Evolutionary conservation across 30 jellyfish, hydroid and myxozoan species (phyloP).

Genomic region (Catostylus mosaicus): DNA sequence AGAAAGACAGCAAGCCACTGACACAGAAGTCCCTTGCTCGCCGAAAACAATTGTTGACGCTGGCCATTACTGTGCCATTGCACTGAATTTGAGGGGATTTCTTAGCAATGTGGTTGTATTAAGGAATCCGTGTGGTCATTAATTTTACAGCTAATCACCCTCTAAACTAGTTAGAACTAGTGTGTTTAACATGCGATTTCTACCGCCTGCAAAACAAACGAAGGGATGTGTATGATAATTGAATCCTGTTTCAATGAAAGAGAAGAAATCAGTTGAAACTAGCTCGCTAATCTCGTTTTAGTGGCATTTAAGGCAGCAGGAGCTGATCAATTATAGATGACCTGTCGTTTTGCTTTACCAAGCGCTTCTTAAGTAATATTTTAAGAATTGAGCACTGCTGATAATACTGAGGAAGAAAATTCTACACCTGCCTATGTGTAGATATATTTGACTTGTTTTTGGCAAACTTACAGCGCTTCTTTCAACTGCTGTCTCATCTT

Average conservation of each 20-base stretch:
- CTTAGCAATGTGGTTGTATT: constrained; percentile 16
- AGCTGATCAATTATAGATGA: constrained; percentile 30
- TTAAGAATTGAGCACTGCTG: constrained; percentile 17
- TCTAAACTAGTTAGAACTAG: constrained; percentile 53
- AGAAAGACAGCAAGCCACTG: constrained; percentile 28
- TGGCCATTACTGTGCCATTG: constrained; percentile 7
- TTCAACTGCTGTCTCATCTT: no score
- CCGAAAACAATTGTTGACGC: not conserved
- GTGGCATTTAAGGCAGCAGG: constrained; percentile 42
- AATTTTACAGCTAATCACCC: constrained; percentile 27
- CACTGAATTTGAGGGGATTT: not conserved
- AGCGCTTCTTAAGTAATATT: constrained; percentile 10
- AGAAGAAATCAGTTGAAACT: constrained; percentile 36
- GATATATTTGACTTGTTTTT: not conserved
- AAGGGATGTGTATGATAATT: constrained; percentile 22
- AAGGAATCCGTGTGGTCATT: constrained; percentile 5
- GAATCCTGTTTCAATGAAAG: constrained; percentile 62
- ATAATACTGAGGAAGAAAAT: not conserved
- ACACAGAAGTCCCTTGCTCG: not conserved
- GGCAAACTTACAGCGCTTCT: no score
- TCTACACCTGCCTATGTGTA: constrained; percentile 2
- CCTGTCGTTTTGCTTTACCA: constrained; percentile 39
- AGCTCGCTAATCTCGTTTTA: constrained; percentile 37
- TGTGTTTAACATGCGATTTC: constrained; percentile 53
- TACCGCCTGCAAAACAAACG: constrained; percentile 65